Conservation (phyloP, 2,888 invertebrate species). For the Troides aeacus region DNA sequence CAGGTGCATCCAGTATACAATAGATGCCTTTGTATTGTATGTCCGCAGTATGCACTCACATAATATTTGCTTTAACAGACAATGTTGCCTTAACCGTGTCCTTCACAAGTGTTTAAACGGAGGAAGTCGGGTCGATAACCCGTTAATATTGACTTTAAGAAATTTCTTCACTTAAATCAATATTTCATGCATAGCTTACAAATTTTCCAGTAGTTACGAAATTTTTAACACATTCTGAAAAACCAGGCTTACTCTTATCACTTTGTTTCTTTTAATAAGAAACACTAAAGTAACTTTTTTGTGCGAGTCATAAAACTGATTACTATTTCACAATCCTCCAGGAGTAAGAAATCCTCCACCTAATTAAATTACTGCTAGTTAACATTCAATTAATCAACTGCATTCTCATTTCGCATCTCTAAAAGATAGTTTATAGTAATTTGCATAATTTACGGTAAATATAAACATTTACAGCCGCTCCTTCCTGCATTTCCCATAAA, state of each 20-base stretch:
- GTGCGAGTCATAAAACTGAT: too few relatives aligned
- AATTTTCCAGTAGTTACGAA: not conserved
- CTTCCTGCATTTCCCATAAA: not conserved
- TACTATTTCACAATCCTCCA: too few relatives aligned
- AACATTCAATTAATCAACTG: not conserved
- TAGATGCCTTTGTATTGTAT: slow-evolving; percentile 30
- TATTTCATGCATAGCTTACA: slow-evolving; percentile 39
- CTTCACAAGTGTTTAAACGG: slow-evolving; percentile 31
- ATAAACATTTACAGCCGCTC: not conserved
- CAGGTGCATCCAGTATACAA: slow-evolving; percentile 45
- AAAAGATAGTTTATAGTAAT: not conserved
- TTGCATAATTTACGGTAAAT: not conserved
- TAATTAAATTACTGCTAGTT: too few relatives aligned
- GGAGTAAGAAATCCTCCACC: too few relatives aligned
- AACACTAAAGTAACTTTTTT: too few relatives aligned
- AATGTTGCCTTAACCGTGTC: slow-evolving; percentile 31
- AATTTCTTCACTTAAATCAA: not conserved
- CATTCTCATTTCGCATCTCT: not conserved
- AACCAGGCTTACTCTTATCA: not conserved
- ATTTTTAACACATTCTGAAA: not conserved
- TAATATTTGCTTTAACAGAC: slow-evolving; percentile 23
- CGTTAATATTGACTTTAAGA: slow-evolving; percentile 65
- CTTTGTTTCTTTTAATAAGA: too few relatives aligned
- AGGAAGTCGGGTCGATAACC: slow-evolving; percentile 63
- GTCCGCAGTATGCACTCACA: slow-evolving; percentile 41